Evolutionary conservation across 2,113 vertebrate genomes (phyloP), one percentile per base, ranked within the genome.

Genomic region (Gymnorhina tibicen): DNA sequence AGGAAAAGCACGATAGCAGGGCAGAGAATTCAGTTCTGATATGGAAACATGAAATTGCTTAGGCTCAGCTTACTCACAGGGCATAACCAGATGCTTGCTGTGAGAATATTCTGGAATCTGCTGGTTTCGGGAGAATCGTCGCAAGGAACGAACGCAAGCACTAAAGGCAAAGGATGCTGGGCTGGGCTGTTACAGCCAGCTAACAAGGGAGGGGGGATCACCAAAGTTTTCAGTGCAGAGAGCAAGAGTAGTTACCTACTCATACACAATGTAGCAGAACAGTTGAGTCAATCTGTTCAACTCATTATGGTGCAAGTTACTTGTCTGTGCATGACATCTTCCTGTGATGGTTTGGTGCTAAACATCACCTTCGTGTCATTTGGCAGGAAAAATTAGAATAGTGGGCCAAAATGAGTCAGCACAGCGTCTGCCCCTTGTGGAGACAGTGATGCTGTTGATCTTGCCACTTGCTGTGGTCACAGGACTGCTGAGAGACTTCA

Each of bases 311-410:
- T 75, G 49, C 82, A 81, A 75, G 41, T 89, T 91, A 82, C 8
- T 73, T 91, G 74, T 94, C 93, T 91, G 76, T 91, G 74, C 22
- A 1, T 53, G 64, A 68, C 86, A 91, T 88, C 76, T 68, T 91
- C 67, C 79, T 81, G 44, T 84, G 80, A 93, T 84, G 86, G 75
- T 93, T 84, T 91, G 95, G 95, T 94, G 95, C 96, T 86, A 91
- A 66, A 59, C 50, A 56, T 56, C 81, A 91, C 77, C 39, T 77
- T 88, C 1, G 37, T 23, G 1, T 89, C 47, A 41, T 80, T 88
- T 68, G 72, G 90, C 92, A 89, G 88, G 79, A 95, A 46, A 79
- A 80, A 55, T 52, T 30, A 74, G 55, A 88, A 27, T 33, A 92
- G 72, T 41, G 75, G 87, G 93, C 66, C 80, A 74, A 64, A 91